A percentile compares a stretch with the other conserved stretches of the same genome.
Evolutionary conservation across 2,113 vertebrate species (phyloP).

Genomic region (Grus americana): DNA sequence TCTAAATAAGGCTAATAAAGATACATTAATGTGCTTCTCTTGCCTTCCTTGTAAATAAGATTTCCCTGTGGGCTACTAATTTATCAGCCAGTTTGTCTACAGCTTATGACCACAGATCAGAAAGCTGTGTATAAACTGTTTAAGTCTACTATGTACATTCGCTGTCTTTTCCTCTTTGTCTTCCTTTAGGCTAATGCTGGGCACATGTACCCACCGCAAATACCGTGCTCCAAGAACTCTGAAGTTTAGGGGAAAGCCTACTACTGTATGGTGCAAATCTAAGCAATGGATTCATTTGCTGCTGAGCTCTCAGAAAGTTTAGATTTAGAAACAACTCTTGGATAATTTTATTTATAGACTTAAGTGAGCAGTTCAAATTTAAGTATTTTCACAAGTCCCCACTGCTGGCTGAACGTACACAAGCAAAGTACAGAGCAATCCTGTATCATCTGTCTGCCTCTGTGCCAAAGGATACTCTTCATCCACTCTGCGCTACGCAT

Average conservation of each 20-base stretch:
- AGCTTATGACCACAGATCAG: background rate
- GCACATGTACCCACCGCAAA: background rate
- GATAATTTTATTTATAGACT: background rate
- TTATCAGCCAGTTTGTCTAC: background rate
- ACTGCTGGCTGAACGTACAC: fast-evolving
- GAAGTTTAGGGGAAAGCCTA: background rate
- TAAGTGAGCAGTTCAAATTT: fast-evolving
- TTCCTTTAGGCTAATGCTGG: background rate
- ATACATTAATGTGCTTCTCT: constrained; percentile 20
- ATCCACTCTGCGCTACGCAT: fast-evolving
- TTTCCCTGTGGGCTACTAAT: constrained; percentile 25
- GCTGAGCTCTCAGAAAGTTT: background rate
- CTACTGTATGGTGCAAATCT: background rate
- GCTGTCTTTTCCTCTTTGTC: background rate
- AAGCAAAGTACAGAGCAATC: background rate
- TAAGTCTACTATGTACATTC: background rate
- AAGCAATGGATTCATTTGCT: background rate
- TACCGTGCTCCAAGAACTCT: background rate
- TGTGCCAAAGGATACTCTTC: background rate
- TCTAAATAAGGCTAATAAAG: constrained; percentile 25
- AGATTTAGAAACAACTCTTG: background rate
- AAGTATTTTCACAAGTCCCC: background rate
- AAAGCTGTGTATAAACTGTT: background rate
- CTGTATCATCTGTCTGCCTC: background rate
- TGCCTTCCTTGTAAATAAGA: constrained; percentile 58